Base-by-base conservation (phyloP, 2,888 invertebrate genomes). In the Automeris io region DNA sequence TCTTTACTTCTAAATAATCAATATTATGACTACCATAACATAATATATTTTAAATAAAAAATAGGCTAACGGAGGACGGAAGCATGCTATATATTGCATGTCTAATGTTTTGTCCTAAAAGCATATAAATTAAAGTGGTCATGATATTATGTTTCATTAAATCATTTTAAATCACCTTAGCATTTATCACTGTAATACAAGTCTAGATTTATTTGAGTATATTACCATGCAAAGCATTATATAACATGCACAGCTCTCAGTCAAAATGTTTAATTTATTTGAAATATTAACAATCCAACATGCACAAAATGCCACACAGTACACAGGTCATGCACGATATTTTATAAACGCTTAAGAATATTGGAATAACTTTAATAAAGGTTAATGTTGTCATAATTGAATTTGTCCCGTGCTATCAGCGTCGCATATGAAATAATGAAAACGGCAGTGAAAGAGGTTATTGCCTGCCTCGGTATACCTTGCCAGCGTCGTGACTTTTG, bases 381-480 rank as follows among this genome's bases (percentile, higher is more conserved):
- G 13, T 19, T 16, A 26, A 21, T 19, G 9, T 12, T 19, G 35
- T 6, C 29, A 21, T 46, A 45, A 50, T 51, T 45, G 41, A 45
- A 45, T 53, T 47, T 48, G 32, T 41, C 34, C 38, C 42, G 33
- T 42, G 46, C 44, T 54, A 57, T 41, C 37, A 43, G 37, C 36
- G 35, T 31, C 16, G 38, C 44, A 32, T 38, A 39, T 38, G 39
- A 40, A 49, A 45, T 29, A 45, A 48, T 55, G 42, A 55, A 56
- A 50, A 54, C 49, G 41, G 41, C 36, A 43, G 40, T 40, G 33
- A 43, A 46, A 45, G 40, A 46, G 52, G 43, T 53, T 51, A 54
- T 54, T 38, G 38, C 47, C 37, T 31, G 36, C 41, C 40, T 33
- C 47, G 18, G 37, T 37, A 37, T 42, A 34, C 35, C 35, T 36